phyloP scores from a whole-genome alignment of 1,140 invertebrate species.

The Papilio machaon region DNA sequence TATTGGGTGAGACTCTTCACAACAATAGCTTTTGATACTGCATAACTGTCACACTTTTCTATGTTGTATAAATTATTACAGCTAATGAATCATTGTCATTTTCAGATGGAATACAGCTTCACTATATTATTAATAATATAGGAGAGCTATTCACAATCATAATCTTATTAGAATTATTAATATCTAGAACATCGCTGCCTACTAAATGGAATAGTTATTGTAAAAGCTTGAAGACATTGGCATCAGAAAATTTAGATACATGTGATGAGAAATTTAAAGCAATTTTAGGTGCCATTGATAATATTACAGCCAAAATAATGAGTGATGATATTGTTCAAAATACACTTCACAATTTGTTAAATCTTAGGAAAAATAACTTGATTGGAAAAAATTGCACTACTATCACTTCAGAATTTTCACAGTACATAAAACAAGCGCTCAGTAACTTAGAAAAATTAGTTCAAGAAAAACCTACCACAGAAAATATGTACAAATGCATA shows the following conservation, averaged over 20 bases:
- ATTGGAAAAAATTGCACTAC: slow-evolving; percentile 84
- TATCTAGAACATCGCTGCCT: slow-evolving; percentile 63
- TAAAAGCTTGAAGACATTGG: slow-evolving; percentile 57
- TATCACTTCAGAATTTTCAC: slow-evolving; percentile 87
- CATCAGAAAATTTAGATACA: slow-evolving; percentile 52
- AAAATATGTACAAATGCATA: slow-evolving; percentile 85
- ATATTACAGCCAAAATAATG: slow-evolving; percentile 70
- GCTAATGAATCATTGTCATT: slow-evolving; percentile 41
- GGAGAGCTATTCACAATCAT: slow-evolving; percentile 74
- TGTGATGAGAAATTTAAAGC: slow-evolving; percentile 61
- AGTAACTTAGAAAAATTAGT: slow-evolving; percentile 84
- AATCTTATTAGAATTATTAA: slow-evolving; percentile 65
- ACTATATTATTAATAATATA: slow-evolving; percentile 76
- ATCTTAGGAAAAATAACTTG: slow-evolving; percentile 81
- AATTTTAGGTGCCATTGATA: slow-evolving; percentile 61
- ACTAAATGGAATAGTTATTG: slow-evolving; percentile 71
- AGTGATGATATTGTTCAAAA: slow-evolving; percentile 78
- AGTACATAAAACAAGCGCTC: slow-evolving; percentile 87
- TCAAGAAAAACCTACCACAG: slow-evolving; percentile 82
- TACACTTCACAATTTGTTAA: slow-evolving; percentile 85
- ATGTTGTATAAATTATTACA: neutral
- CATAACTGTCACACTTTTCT: too few relatives aligned
- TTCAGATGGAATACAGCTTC: slow-evolving; percentile 74
- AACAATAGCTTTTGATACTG: too few relatives aligned
- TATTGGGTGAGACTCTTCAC: too few relatives aligned